Conservation (phyloP, 2,888 invertebrate species). For the Pyrocoelia pectoralis region DNA sequence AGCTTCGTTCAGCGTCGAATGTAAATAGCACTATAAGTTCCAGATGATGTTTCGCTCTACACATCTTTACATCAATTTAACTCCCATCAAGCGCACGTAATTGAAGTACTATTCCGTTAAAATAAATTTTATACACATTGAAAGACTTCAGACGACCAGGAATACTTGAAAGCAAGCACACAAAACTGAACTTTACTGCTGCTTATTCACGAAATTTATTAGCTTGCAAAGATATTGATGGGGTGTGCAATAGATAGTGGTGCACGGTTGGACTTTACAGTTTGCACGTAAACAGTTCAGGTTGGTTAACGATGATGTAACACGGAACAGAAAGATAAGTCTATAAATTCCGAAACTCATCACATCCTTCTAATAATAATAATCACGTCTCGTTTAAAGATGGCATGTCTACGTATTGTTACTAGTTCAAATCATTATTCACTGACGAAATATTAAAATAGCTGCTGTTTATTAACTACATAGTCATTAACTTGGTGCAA, state of each 20-base stretch:
- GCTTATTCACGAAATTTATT: conserved; percentile 24
- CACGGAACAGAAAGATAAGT: conserved; percentile 30
- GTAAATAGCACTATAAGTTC: conserved; percentile 9
- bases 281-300: conserved; percentile 37
- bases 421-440: too few species aligned
- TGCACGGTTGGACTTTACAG: conserved; percentile 36
- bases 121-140: conserved; percentile 14
- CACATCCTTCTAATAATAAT: background rate
- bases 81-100: conserved; percentile 4
- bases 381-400: too few species aligned
- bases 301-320: conserved; percentile 37
- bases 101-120: conserved; percentile 6
- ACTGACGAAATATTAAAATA: too few species aligned
- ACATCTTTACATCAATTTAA: conserved; percentile 12
- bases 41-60: conserved; percentile 7
- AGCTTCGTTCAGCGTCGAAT: background rate
- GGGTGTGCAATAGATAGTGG: conserved; percentile 27
- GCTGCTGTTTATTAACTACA: too few species aligned
- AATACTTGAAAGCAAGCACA: background rate
- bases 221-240: conserved; percentile 29
- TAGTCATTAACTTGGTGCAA: too few species aligned
- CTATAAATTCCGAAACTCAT: conserved; percentile 20
- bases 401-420: too few species aligned
- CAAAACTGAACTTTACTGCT: conserved; percentile 2
- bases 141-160: conserved; percentile 5